Base-by-base conservation (phyloP, 2,888 invertebrate genomes). In the Pachymerium ferrugineum region DNA sequence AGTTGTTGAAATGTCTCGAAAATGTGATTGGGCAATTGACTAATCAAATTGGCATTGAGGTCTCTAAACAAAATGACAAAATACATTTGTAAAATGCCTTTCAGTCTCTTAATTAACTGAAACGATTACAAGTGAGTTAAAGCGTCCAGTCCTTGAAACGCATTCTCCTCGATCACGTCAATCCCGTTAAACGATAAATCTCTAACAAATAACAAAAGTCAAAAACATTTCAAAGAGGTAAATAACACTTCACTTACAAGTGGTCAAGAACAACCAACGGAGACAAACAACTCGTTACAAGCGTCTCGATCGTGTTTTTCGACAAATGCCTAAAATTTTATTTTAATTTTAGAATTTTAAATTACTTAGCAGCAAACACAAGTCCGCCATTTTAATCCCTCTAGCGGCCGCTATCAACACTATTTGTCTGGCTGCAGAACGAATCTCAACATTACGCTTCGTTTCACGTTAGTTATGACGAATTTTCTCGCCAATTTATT, bases 181-280 rank as follows among this genome's bases (percentile, higher is more conserved):
- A 69, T 69, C 8, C 69, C 69, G 69, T 69, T 69, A 8, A 31
- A 69, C 14, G 69, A 69, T 10, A 69, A 19, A 30, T 69, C 69
- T 69, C 69, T 69, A 29, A 10, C 8, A 29, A 3, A n/a, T 1
- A 30, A n/a, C 30, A 30, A 29, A 19, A 19, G n/a, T 30, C 29
- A n/a, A n/a, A n/a, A 28, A n/a, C 16, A 4, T n/a, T 14, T 14
- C 2, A 30, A 69, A 69, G 10, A 10, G 8, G 8, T 10, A 10
- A 35, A 35, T 14, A 10, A 19, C n/a, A 1, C 12, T 54, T 6
- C 0, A 69, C 69, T 69, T 69, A 69, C 69, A 69, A 69, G 31
- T 29, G 30, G 12, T 31, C 19, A 30, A 69, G 29, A 19, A 33
- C 30, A 12, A 33, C 33, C 19, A 69, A 10, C 1, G 31, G 31